These are phyloP conservation scores for Vespertilio murinus DNA, from an alignment of 2,797 vertebrate genomes.

Conservation along the genomic window DNA sequence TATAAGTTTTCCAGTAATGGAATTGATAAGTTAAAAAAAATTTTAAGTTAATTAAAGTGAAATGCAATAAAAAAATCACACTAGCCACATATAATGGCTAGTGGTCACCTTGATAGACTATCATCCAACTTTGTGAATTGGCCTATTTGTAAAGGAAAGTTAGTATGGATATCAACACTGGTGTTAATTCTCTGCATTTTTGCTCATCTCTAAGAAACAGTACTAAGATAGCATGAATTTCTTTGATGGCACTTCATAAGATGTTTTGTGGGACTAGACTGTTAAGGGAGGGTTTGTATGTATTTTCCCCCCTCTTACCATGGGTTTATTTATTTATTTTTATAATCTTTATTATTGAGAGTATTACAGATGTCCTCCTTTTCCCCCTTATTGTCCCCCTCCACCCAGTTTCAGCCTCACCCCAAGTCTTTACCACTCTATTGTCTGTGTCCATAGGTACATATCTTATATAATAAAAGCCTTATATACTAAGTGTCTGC, in stretches of 20 bases:
- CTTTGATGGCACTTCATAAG: neutral
- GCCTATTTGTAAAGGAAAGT: neutral
- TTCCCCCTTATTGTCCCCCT: too few relatives aligned
- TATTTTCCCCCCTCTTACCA: neutral
- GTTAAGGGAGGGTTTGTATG: neutral
- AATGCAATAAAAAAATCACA: neutral
- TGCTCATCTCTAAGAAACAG: neutral
- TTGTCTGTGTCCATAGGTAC: too few relatives aligned
- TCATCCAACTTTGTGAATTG: neutral
- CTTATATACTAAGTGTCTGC: too few relatives aligned
- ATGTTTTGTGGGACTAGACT: neutral
- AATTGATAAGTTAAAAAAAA: neutral
- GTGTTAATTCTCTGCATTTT: neutral
- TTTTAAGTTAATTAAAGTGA: neutral
- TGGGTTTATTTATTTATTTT: too few relatives aligned
- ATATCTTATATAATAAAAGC: too few relatives aligned
- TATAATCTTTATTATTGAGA: too few relatives aligned
- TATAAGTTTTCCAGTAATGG: constrained; percentile 6
- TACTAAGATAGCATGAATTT: neutral
- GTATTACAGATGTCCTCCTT: too few relatives aligned
- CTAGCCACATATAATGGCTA: neutral
- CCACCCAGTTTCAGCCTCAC: too few relatives aligned
- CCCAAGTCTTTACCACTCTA: too few relatives aligned
- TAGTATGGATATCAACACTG: neutral
- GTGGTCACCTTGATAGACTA: neutral